These are phyloP conservation scores for Meloidogyne chitwoodi DNA, from an alignment of 1,140 invertebrate genomes.

Conservation along the genomic window DNA sequence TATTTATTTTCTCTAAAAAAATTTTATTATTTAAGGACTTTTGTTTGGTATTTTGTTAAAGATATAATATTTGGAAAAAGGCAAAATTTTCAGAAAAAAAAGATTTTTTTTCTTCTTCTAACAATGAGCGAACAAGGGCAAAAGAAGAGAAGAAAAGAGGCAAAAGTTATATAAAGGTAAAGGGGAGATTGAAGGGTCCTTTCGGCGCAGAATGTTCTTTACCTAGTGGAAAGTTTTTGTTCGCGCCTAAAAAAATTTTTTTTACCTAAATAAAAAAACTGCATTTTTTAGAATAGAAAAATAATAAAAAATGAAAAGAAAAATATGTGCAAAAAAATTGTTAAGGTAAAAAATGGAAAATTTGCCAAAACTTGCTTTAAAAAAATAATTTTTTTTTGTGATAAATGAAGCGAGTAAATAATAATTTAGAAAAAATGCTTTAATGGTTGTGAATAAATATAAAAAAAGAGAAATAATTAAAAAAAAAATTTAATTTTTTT, in stretches of 20 bases:
- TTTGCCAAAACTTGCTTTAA: background rate
- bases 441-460: no score
- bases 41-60: background rate
- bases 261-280: background rate
- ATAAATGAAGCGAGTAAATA: background rate
- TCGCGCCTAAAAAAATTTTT: background rate
- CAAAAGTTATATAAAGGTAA: background rate
- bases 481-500: no score
- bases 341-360: background rate
- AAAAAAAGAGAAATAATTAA: background rate
- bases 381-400: background rate
- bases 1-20: no score
- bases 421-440: background rate
- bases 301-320: background rate
- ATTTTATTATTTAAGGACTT: background rate
- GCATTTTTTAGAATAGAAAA: background rate
- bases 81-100: background rate
- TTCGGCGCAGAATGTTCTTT: background rate
- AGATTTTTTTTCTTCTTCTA: background rate
- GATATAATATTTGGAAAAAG: no score
- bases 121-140: background rate
- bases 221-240: background rate
- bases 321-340: background rate
- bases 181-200: background rate
- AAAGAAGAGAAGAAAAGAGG: background rate